Evolutionary conservation across 2,888 invertebrate species (phyloP).

Genomic region (Carcina quercana): DNA sequence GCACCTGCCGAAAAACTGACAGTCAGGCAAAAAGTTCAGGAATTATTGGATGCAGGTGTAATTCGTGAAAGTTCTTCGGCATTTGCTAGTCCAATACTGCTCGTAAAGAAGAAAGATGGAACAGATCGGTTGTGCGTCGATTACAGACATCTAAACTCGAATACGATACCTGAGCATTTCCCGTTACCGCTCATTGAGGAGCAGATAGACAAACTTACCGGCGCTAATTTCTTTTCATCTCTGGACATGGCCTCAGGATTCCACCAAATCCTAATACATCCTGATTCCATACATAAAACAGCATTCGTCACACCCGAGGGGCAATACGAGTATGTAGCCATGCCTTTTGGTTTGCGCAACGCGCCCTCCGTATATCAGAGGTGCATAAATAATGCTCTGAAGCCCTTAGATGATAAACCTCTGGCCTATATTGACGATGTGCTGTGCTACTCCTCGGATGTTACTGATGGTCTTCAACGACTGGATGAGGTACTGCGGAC

Average conservation of each 20-base stretch:
- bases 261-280: constrained; percentile 5
- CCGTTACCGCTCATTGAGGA: constrained; percentile 14
- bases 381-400: constrained; percentile 17
- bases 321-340: constrained; percentile 12
- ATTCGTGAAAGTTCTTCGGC: constrained; percentile 12
- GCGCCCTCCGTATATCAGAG: constrained; percentile 14
- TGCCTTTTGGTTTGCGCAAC: constrained; percentile 13
- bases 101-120: constrained; percentile 13
- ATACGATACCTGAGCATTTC: constrained; percentile 12
- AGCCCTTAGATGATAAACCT: constrained; percentile 9
- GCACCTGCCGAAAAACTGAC: constrained; percentile 4
- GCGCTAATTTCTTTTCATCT: constrained; percentile 1
- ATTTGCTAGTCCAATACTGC: constrained; percentile 11
- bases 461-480: constrained; percentile 9
- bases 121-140: constrained; percentile 13
- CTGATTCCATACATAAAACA: constrained; percentile 7
- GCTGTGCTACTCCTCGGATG: constrained; percentile 3
- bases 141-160: constrained; percentile 13
- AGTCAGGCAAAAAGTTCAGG: constrained; percentile 1
- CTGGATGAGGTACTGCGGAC: constrained; percentile 1
- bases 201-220: constrained; percentile 6
- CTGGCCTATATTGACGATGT: constrained; percentile 18
- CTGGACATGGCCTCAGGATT: constrained; percentile 9
- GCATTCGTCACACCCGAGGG: constrained; percentile 8
- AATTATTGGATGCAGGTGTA: constrained; percentile 1